A percentile compares a stretch with the other conserved stretches of the same genome.
Evolutionary conservation across 2,113 vertebrate genomes (phyloP).

Genomic region (Upupa epops): DNA sequence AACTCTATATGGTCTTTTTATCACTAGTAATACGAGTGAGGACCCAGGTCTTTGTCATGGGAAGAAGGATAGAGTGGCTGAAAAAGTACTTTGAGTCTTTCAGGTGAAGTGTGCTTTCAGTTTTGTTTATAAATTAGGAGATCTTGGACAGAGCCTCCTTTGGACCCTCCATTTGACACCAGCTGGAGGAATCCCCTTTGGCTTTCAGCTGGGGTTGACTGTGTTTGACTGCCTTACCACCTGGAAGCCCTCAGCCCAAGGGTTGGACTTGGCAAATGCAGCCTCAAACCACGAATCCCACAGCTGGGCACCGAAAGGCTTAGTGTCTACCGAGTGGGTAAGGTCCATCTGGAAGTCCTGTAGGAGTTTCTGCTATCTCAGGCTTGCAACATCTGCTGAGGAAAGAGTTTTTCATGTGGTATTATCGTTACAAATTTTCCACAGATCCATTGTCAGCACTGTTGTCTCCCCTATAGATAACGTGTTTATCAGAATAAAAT

Average conservation of each 20-base stretch:
- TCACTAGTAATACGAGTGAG: not conserved
- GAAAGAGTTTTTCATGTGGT: not conserved
- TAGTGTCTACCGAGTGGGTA: not conserved
- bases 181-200: not conserved
- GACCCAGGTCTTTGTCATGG: not conserved
- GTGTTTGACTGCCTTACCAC: not conserved
- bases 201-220: not conserved
- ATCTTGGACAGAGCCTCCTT: not conserved
- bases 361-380: not conserved
- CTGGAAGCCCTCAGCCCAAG: not conserved
- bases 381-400: not conserved
- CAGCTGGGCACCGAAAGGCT: fast-evolving
- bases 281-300: fast-evolving
- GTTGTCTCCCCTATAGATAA: not conserved
- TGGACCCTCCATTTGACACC: not conserved
- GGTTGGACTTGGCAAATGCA: not conserved
- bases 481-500: not conserved
- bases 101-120: not conserved
- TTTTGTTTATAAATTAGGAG: not conserved
- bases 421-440: not conserved
- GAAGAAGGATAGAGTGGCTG: not conserved
- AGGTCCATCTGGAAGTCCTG: not conserved
- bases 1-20: not conserved
- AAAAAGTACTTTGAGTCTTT: not conserved
- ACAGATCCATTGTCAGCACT: not conserved